Conservation (phyloP, 1,140 invertebrate species). For the Philopotamus ludificatus region DNA sequence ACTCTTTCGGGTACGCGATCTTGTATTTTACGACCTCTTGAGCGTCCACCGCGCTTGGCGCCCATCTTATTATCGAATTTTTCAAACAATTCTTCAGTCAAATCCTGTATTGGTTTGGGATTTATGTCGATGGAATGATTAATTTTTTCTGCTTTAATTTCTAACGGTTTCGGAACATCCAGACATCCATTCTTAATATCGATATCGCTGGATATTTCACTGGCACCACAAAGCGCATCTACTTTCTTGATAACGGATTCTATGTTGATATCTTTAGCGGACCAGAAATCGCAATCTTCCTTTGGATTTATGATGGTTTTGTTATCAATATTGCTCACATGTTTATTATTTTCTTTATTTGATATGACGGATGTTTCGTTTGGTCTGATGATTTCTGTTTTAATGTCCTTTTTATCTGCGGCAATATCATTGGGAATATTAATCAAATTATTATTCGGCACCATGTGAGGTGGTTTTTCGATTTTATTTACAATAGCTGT, state of each 20-base stretch:
- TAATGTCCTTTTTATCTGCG: conserved; percentile 33
- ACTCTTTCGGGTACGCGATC: conserved; percentile 50
- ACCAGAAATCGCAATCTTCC: conserved; percentile 75
- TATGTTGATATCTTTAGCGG: conserved; percentile 73
- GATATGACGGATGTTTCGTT: not conserved
- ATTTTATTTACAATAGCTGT: conserved; percentile 55
- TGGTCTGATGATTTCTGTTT: conserved; percentile 42
- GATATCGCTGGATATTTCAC: conserved; percentile 16
- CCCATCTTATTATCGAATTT: conserved; percentile 33
- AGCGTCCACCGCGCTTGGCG: conserved; percentile 56
- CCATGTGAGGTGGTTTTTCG: conserved; percentile 30
- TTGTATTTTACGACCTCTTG: conserved; percentile 57
- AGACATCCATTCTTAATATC: conserved; percentile 31
- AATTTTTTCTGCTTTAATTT: conserved; percentile 38
- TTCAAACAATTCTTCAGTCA: conserved; percentile 29
- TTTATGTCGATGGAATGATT: conserved; percentile 11
- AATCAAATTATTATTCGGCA: conserved; percentile 19
- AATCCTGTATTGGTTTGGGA: conserved; percentile 23
- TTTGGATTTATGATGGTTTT: conserved; percentile 49
- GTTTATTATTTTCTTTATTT: conserved; percentile 6
- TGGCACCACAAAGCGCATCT: conserved; percentile 54
- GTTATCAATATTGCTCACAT: conserved; percentile 6
- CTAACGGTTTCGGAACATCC: conserved; percentile 40
- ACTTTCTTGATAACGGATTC: conserved; percentile 78
- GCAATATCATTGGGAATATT: conserved; percentile 1